Conservation (phyloP, 2,797 vertebrate genomes). For the Distichodus sexfasciatus region DNA sequence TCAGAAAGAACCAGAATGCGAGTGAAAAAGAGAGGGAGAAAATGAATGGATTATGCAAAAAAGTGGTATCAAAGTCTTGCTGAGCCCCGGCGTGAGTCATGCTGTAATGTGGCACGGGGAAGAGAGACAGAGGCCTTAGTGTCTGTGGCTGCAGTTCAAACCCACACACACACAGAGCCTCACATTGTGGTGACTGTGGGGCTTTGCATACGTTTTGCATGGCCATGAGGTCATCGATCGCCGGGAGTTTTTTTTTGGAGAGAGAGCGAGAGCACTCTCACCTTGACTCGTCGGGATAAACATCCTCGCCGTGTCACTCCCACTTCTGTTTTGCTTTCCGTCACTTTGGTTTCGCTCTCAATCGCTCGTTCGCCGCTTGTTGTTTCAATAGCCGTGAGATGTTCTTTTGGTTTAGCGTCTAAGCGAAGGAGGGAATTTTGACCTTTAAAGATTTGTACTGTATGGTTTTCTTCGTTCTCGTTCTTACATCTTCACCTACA, state of each 20-base stretch:
- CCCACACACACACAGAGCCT: conserved; percentile 34
- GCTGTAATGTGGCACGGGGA: conserved; percentile 18
- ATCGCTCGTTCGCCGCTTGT: background rate
- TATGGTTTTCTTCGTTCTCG: no score
- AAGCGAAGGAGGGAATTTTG: background rate
- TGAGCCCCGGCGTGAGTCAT: conserved; percentile 12
- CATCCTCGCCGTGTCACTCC: conserved; percentile 34
- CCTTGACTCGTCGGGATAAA: conserved; percentile 19
- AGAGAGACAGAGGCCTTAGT: conserved; percentile 40
- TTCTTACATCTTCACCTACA: no score
- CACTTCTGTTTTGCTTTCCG: background rate
- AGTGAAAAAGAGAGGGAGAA: background rate
- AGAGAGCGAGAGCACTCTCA: conserved; percentile 33
- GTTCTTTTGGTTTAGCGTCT: background rate
- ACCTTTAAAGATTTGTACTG: no score
- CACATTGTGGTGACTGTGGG: conserved; percentile 27
- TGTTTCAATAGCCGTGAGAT: background rate
- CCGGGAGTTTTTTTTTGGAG: conserved; percentile 39
- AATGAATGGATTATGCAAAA: conserved; percentile 35
- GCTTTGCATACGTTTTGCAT: conserved; percentile 66
- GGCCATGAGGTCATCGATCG: conserved; percentile 48
- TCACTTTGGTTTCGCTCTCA: conserved; percentile 10
- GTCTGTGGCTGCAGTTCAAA: conserved; percentile 26
- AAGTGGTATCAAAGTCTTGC: background rate
- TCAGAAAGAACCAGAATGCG: background rate